Evolutionary conservation across 2,113 vertebrate species (phyloP).

Genomic region (Chaenocephalus aceratus): DNA sequence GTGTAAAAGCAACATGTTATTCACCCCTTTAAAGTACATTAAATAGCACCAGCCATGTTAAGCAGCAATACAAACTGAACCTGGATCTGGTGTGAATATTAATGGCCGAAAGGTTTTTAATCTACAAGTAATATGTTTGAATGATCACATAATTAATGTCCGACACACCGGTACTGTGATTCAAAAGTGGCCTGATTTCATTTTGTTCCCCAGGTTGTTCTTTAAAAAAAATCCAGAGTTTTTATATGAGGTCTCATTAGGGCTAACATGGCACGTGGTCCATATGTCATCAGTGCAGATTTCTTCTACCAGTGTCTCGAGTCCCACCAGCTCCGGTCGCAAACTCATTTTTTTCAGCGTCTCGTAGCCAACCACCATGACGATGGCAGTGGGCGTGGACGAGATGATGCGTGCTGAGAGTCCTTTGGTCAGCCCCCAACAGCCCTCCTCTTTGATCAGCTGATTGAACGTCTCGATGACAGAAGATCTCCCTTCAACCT

Average conservation of each 20-base stretch:
- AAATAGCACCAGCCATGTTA: background rate
- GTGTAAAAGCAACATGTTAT: conserved; percentile 1
- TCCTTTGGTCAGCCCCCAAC: conserved; percentile 96
- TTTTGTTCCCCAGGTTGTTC: conserved; percentile 27
- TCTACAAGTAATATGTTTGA: background rate
- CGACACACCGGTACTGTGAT: background rate
- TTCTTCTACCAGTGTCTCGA: conserved; percentile 92
- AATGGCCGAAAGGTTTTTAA: background rate
- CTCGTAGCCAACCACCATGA: conserved; percentile 97
- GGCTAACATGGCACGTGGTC: conserved; percentile 40
- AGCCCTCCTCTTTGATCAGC: conserved; percentile 93
- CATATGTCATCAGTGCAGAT: background rate
- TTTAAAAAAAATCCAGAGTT: conserved; percentile 21
- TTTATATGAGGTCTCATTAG: conserved; percentile 2
- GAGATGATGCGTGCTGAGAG: conserved; percentile 97
- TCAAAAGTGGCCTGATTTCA: conserved; percentile 7
- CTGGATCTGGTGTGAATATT: background rate
- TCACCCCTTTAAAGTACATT: background rate
- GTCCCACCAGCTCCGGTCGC: conserved; percentile 93
- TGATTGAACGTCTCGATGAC: conserved; percentile 92
- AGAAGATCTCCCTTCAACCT: conserved; percentile 96
- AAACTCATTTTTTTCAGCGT: conserved; percentile 96
- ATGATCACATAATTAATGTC: background rate
- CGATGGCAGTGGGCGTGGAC: conserved; percentile 92
- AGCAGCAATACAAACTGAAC: conserved; percentile 19